phyloP scores from a whole-genome alignment of 2,797 vertebrate genomes.

The Erpetoichthys calabaricus region DNA sequence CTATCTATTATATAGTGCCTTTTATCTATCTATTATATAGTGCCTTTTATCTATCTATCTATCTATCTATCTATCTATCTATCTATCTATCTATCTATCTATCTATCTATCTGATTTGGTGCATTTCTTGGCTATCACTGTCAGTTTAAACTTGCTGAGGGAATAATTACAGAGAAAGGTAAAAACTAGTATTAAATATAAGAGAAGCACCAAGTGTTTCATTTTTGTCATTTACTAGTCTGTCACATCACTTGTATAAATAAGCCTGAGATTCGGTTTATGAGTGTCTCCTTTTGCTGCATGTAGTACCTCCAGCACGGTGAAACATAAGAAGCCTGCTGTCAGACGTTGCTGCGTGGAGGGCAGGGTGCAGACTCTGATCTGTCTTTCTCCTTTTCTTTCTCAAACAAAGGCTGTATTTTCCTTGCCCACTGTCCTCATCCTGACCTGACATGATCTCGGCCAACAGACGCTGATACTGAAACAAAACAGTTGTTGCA shows the following conservation, averaged over 20 bases:
- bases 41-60: too few relatives aligned
- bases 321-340: not conserved
- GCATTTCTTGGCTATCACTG: too few relatives aligned
- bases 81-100: too few relatives aligned
- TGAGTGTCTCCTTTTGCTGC: not conserved
- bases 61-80: too few relatives aligned
- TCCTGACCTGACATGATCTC: not conserved
- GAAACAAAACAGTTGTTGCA: not conserved
- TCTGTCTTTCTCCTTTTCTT: not conserved
- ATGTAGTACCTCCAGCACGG: not conserved
- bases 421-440: not conserved
- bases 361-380: not conserved
- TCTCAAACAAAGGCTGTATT: conserved; percentile 3
- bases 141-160: too few relatives aligned
- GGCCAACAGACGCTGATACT: not conserved
- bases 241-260: too few relatives aligned
- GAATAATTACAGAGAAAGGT: too few relatives aligned
- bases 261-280: not conserved
- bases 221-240: too few relatives aligned
- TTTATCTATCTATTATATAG: not conserved
- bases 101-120: too few relatives aligned
- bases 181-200: too few relatives aligned
- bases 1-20: too few relatives aligned
- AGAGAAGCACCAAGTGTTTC: too few relatives aligned
- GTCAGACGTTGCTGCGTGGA: not conserved